These are phyloP conservation scores for Pycnomerus fuliginosus DNA, from an alignment of 2,888 invertebrate species.

Conservation along the genomic window DNA sequence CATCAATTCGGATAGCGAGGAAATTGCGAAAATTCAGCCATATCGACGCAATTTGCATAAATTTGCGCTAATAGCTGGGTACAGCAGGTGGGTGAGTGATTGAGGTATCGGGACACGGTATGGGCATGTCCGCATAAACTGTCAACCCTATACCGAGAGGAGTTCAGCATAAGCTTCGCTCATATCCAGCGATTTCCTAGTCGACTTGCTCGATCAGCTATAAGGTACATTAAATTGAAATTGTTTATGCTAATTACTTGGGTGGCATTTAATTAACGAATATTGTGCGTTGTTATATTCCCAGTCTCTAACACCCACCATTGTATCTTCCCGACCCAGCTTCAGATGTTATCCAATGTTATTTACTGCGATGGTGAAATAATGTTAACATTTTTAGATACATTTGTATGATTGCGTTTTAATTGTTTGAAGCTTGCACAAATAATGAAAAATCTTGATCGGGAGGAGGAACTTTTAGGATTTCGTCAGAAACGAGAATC, in stretches of 20 bases:
- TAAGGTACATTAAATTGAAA: constrained; percentile 2
- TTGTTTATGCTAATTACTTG: constrained; percentile 13
- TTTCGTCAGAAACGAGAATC: too few relatives aligned
- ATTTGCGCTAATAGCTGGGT: constrained; percentile 46
- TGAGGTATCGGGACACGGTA: constrained; percentile 50
- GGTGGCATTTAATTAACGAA: constrained; percentile 7
- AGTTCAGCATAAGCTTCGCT: constrained; percentile 12
- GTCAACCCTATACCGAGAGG: constrained; percentile 24
- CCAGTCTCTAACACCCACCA: not conserved
- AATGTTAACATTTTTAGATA: constrained; percentile 18
- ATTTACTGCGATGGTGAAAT: constrained; percentile 20
- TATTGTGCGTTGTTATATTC: not conserved
- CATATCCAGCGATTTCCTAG: constrained; percentile 1
- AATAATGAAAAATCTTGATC: too few relatives aligned
- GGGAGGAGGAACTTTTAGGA: too few relatives aligned
- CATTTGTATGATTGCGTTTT: not conserved
- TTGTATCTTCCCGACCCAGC: constrained; percentile 1
- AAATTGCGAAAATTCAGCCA: constrained; percentile 20
- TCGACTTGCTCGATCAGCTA: constrained; percentile 7
- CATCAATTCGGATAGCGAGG: too few relatives aligned
- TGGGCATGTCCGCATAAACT: constrained; percentile 47
- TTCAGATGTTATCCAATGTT: constrained; percentile 9
- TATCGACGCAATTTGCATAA: constrained; percentile 49
- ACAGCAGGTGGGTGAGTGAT: constrained; percentile 51
- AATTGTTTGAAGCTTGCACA: too few relatives aligned